Conservation (phyloP, 2,888 invertebrate species). For the Capitulum mitella region DNA sequence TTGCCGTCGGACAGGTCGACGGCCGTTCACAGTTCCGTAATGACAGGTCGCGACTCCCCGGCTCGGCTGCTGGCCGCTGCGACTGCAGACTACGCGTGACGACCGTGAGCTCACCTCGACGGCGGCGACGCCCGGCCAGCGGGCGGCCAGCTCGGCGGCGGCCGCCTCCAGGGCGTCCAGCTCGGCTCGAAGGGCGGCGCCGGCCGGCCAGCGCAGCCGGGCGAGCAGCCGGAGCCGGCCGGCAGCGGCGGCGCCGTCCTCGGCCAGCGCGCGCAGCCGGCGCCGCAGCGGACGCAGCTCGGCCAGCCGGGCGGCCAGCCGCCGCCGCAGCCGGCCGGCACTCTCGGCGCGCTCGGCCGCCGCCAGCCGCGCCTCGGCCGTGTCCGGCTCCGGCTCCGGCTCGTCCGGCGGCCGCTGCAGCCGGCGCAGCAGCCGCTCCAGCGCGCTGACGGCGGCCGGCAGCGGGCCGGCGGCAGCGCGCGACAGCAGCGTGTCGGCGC, state of each 20-base stretch:
- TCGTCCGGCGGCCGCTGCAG: constrained; percentile 52
- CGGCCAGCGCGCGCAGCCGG: constrained; percentile 37
- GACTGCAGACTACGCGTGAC: too few relatives aligned
- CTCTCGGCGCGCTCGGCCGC: constrained; percentile 53
- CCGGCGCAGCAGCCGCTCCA: constrained; percentile 57
- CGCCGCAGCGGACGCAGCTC: not conserved
- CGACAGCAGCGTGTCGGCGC: constrained; percentile 56
- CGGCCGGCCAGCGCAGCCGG: constrained; percentile 41
- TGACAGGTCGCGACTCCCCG: too few relatives aligned
- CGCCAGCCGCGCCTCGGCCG: constrained; percentile 86
- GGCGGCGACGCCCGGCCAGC: constrained; percentile 89
- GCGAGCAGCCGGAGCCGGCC: constrained; percentile 36
- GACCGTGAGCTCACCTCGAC: constrained; percentile 36
- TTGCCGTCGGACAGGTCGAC: too few relatives aligned
- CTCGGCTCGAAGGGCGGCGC: constrained; percentile 63
- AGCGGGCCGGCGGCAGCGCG: constrained; percentile 84
- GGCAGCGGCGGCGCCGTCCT: constrained; percentile 40
- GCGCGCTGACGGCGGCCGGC: constrained; percentile 82
- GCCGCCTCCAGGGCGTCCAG: constrained; percentile 92
- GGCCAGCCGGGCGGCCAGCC: not conserved
- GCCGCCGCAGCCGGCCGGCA: constrained; percentile 15
- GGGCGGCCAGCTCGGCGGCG: constrained; percentile 86
- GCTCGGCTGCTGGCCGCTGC: too few relatives aligned
- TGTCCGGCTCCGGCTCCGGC: constrained; percentile 79
- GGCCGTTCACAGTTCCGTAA: too few relatives aligned